Conservation (phyloP, 2,113 vertebrate genomes). For the Crotalus tigris region DNA sequence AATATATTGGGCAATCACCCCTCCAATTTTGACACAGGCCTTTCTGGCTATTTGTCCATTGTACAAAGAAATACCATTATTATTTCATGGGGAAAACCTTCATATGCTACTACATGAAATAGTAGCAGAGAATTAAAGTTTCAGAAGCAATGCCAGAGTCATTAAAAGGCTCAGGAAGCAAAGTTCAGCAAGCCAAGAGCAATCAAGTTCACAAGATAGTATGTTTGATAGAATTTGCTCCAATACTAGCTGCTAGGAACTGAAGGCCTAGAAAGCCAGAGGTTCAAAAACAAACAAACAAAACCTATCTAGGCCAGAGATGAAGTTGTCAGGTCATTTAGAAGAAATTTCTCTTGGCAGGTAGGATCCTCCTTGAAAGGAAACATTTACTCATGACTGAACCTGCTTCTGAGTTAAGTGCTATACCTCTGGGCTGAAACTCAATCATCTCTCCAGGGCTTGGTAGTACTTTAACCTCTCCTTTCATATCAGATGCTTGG, state of each 20-base stretch:
- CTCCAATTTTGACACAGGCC: background rate
- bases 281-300: background rate
- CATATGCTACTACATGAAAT: background rate
- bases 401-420: background rate
- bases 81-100: background rate
- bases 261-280: background rate
- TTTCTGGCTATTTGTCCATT: background rate
- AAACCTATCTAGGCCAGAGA: background rate
- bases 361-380: background rate
- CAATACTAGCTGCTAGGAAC: background rate
- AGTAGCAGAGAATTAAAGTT: background rate
- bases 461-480: background rate
- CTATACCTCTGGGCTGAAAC: background rate
- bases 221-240: background rate
- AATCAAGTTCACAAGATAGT: background rate
- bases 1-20: background rate
- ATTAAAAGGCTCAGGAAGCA: background rate
- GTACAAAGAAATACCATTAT: background rate
- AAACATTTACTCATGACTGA: background rate
- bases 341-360: background rate
- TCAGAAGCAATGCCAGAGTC: background rate
- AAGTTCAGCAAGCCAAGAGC: background rate
- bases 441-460: background rate
- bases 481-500: background rate
- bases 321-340: background rate